Evolutionary conservation across 2,797 vertebrate genomes (phyloP).

Genomic region (Heterohyrax brucei): DNA sequence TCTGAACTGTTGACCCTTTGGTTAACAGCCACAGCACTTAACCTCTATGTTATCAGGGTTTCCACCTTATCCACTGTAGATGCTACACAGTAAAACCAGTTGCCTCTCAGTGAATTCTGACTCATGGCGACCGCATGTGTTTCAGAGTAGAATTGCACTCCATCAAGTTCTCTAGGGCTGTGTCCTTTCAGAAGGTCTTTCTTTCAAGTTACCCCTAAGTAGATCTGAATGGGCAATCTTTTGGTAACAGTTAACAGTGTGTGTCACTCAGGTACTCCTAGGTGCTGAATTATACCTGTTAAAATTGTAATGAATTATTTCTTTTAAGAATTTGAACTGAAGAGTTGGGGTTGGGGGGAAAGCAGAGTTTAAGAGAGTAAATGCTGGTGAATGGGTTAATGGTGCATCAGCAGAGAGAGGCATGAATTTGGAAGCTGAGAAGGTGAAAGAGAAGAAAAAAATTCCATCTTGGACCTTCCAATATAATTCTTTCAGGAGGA

Average conservation of each 20-base stretch:
- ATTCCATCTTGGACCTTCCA: background rate
- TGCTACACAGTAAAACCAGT: background rate
- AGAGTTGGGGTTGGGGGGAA: background rate
- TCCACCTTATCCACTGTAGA: too few species aligned
- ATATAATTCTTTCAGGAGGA: background rate
- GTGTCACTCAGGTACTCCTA: too few species aligned
- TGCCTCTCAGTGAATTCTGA: background rate
- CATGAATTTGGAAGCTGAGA: background rate
- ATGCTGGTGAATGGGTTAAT: background rate
- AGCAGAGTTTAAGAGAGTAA: background rate
- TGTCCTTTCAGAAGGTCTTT: background rate
- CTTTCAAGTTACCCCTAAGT: background rate
- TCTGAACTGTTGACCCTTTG: too few species aligned
- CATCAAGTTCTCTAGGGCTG: background rate
- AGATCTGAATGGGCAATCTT: too few species aligned
- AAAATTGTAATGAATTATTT: background rate
- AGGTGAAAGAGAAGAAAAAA: background rate
- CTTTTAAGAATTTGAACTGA: conserved; percentile 7
- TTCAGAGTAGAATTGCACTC: background rate
- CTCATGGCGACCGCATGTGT: background rate
- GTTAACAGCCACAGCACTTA: too few species aligned
- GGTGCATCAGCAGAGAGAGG: background rate
- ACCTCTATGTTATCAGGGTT: too few species aligned
- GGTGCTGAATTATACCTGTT: background rate
- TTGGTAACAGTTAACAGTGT: too few species aligned